Base-by-base conservation (phyloP, 2,888 invertebrate species). In the Micoletzkya japonica region DNA sequence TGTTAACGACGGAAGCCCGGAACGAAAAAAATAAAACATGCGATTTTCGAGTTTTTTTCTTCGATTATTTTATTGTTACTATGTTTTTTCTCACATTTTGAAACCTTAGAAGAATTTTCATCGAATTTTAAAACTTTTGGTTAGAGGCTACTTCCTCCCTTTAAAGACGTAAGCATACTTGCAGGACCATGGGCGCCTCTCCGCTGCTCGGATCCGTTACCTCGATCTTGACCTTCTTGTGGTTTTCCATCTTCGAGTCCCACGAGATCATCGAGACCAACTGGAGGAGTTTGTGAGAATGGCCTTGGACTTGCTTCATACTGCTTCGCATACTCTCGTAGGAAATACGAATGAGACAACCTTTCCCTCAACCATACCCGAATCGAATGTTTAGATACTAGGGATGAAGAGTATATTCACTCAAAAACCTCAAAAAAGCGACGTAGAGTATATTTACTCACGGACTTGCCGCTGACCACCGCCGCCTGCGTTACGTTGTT, bases 211-310 rank as follows among this genome's bases (percentile, higher is more conserved):
- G 59, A 63, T 74, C 67, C 20, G 17, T 39, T 4, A 74, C 58
- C 4, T 26, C 3, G 20, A 72, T 58, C 36, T 36, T 14, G 10
- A 49, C 37, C 49, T 50, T 57, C n/a, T 56, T 72, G 50, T 61
- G 37, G 32, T 61, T 72, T 44, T 74, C 74, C 54, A 68, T 52
- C 56, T 71, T 70, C 7, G 37, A 30, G 30, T 74, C 74, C 58
- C 70, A 70, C 14, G 59, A 39, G 6, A 69, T 64, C 20, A 72
- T 32, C 24, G 49, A 52, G 34, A 74, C 64, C 66, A 69, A n/a
- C 64, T 66, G 64, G 10, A 66, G 49, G 1, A 10, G n/a, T 54
- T 7, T 26, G 24, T 4, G 54, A 26, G 26, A 54, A 20, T 10
- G 54, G 2, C 14, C 10, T 7, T 17, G 17, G 39, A 39, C 39